phyloP scores from a whole-genome alignment of 2,888 invertebrate genomes.

The Polylopha cassiicola region DNA sequence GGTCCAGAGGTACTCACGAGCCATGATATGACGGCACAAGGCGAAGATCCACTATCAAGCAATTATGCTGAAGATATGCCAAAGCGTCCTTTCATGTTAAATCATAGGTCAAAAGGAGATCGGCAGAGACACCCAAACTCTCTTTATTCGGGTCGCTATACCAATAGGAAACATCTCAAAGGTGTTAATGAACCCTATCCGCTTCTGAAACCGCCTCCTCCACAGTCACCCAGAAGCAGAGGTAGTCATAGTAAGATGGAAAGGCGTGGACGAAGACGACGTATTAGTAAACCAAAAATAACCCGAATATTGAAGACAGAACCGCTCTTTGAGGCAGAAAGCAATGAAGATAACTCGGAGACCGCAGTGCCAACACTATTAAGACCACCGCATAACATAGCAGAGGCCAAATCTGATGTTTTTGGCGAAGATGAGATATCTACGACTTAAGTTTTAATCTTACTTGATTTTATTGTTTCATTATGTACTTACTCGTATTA shows the following conservation, averaged over 20 bases:
- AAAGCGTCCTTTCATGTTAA: slow-evolving; percentile 40
- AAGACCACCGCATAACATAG: slow-evolving; percentile 47
- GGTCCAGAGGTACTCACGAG: slow-evolving; percentile 44
- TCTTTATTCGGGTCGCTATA: slow-evolving; percentile 41
- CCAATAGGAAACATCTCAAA: slow-evolving; percentile 55
- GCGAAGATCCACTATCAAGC: slow-evolving; percentile 38
- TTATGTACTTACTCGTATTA: no score
- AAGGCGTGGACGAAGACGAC: slow-evolving; percentile 48
- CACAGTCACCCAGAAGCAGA: slow-evolving; percentile 41
- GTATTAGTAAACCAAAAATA: slow-evolving; percentile 49
- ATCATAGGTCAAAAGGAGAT: slow-evolving; percentile 40
- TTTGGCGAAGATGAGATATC: slow-evolving; percentile 26
- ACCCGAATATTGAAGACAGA: slow-evolving; percentile 53
- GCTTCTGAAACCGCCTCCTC: slow-evolving; percentile 64
- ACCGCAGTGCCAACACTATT: slow-evolving; percentile 44
- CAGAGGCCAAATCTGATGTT: slow-evolving; percentile 47
- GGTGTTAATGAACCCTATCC: slow-evolving; percentile 61
- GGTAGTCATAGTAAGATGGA: slow-evolving; percentile 42
- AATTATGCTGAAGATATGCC: slow-evolving; percentile 46
- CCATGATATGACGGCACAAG: slow-evolving; percentile 45
- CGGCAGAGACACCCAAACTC: slow-evolving; percentile 53
- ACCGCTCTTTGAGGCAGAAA: slow-evolving; percentile 54
- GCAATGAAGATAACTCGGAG: slow-evolving; percentile 38
- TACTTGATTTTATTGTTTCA: no score
- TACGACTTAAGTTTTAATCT: no score